Evolutionary conservation across 92 coral and sea anemone genomes (phyloP).

Genomic region (Bergia sp.): DNA sequence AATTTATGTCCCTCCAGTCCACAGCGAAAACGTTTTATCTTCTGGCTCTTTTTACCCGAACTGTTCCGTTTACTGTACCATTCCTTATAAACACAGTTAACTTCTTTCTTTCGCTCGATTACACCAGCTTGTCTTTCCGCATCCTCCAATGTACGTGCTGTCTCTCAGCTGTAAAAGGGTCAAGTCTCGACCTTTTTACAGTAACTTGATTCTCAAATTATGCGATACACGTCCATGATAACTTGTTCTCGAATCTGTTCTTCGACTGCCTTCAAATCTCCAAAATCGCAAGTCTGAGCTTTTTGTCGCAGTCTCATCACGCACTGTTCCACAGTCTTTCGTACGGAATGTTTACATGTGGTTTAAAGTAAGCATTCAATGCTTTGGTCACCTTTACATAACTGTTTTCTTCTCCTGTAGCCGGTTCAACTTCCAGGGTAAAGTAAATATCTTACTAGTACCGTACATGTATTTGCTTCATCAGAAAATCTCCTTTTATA

Average conservation of each 20-base stretch:
- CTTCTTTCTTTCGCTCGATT: neutral
- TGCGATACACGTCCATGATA: conserved; percentile 56
- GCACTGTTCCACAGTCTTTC: conserved; percentile 48
- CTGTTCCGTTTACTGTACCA: neutral
- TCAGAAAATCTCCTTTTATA: too few species aligned
- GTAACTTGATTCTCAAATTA: conserved; percentile 49
- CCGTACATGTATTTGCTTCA: too few species aligned
- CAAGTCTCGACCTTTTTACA: conserved; percentile 51
- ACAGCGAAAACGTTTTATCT: neutral
- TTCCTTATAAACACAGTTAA: neutral
- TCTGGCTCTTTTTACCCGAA: neutral
- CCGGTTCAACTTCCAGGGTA: too few species aligned
- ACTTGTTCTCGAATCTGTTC: conserved; percentile 67
- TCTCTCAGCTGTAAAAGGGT: conserved; percentile 56
- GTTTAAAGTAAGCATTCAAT: too few species aligned
- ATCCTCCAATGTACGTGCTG: conserved; percentile 52
- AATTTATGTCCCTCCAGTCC: too few species aligned
- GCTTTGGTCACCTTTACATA: too few species aligned
- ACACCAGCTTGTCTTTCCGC: conserved; percentile 57
- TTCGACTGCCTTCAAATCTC: conserved; percentile 48
- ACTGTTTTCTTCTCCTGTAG: too few species aligned
- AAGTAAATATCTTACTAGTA: too few species aligned
- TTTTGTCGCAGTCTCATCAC: conserved; percentile 60
- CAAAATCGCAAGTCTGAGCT: conserved; percentile 62
- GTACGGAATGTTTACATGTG: too few species aligned